Conservation (phyloP, 2,113 vertebrate species). For the Lepus timidus region DNA sequence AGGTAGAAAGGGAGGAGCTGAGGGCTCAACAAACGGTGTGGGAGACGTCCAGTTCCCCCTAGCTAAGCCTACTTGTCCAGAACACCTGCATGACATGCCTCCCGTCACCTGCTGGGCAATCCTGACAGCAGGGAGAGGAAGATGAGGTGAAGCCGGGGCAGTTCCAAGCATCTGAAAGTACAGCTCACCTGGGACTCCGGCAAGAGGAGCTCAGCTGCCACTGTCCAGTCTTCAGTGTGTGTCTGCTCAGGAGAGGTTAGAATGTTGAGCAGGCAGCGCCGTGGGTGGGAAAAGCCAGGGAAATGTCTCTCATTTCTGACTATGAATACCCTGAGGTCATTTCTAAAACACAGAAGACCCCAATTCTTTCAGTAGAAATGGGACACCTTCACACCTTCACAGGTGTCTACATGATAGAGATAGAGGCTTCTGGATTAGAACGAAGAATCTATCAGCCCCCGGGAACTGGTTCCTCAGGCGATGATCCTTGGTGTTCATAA, state of each 20-base stretch:
- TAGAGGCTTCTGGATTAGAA: too few species aligned
- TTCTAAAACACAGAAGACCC: conserved; percentile 10
- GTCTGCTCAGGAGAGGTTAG: conserved; percentile 66
- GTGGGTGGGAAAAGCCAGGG: conserved; percentile 56
- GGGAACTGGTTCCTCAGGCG: too few species aligned
- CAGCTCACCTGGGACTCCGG: conserved; percentile 75
- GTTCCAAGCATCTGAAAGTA: not conserved
- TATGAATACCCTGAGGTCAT: not conserved
- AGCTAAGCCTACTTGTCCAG: too few species aligned
- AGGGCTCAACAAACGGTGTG: not conserved
- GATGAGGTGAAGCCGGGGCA: not conserved
- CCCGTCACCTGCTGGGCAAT: not conserved
- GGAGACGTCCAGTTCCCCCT: too few species aligned
- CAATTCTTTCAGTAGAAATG: not conserved
- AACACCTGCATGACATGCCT: not conserved
- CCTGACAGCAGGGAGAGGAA: not conserved
- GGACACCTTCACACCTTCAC: not conserved
- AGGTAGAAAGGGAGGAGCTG: not conserved
- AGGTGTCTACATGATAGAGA: too few species aligned
- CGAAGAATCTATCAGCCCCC: too few species aligned
- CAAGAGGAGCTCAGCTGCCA: conserved; percentile 52
- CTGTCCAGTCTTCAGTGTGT: conserved; percentile 64
- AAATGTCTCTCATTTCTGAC: conserved; percentile 3
- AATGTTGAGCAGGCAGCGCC: conserved; percentile 61
- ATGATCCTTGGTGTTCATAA: too few species aligned